These are phyloP conservation scores for Telenomus remus DNA, from an alignment of 1,140 invertebrate species.

Conservation along the genomic window DNA sequence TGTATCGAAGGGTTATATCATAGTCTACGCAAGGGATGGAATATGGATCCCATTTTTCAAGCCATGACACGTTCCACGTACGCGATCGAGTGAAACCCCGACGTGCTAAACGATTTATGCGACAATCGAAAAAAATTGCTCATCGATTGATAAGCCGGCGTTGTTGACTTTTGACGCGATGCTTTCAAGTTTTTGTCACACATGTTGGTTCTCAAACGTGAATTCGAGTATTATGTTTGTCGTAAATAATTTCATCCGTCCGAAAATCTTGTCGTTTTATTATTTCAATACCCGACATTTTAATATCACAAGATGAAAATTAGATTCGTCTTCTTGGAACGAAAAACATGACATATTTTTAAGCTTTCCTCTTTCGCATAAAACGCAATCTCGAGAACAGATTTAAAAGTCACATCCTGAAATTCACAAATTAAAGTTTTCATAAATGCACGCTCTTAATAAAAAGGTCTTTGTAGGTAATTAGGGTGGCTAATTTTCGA, in stretches of 20 bases:
- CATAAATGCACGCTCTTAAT: conserved; percentile 5
- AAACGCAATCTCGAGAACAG: too few species aligned
- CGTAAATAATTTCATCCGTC: too few species aligned
- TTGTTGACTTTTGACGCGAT: conserved; percentile 24
- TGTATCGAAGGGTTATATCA: conserved; percentile 67
- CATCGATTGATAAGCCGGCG: conserved; percentile 48
- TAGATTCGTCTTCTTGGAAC: too few species aligned
- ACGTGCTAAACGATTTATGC: conserved; percentile 32
- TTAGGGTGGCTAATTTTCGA: conserved; percentile 11
- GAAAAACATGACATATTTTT: too few species aligned
- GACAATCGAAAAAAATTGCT: conserved; percentile 36
- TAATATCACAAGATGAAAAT: too few species aligned
- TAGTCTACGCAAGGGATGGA: conserved; percentile 54
- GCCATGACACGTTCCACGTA: conserved; percentile 14
- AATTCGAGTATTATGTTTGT: too few species aligned
- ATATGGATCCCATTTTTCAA: conserved; percentile 66
- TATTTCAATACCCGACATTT: too few species aligned
- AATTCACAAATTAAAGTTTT: neutral
- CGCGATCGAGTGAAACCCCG: conserved; percentile 13
- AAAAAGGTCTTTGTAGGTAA: conserved; percentile 2
- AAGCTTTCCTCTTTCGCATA: too few species aligned
- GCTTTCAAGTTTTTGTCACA: conserved; percentile 12
- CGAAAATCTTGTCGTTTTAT: too few species aligned
- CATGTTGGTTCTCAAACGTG: too few species aligned
- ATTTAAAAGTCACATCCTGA: too few species aligned